phyloP scores from a whole-genome alignment of 2,888 invertebrate genomes.

The Epinotia demarniana region DNA sequence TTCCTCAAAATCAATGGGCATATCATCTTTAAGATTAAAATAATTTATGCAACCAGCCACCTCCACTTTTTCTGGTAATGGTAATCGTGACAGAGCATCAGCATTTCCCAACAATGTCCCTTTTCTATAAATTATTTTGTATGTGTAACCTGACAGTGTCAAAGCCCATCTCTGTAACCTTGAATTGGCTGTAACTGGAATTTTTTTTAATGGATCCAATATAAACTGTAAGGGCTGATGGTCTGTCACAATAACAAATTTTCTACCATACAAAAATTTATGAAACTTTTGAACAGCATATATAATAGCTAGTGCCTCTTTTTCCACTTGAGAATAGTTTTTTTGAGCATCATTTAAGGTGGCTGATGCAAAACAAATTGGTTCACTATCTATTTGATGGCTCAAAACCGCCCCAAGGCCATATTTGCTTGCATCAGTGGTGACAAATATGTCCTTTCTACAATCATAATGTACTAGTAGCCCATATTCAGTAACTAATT shows the following conservation, averaged over 20 bases:
- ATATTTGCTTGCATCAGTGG: too few species aligned
- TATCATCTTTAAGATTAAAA: too few species aligned
- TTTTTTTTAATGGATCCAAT: constrained; percentile 42
- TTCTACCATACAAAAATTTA: constrained; percentile 44
- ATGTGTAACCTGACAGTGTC: constrained; percentile 38
- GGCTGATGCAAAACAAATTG: neutral
- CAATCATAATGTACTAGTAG: too few species aligned
- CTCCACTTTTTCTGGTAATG: neutral
- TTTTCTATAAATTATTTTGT: constrained; percentile 38
- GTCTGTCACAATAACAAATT: constrained; percentile 42
- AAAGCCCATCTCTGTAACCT: constrained; percentile 43
- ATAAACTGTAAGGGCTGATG: constrained; percentile 43
- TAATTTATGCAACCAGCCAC: too few species aligned
- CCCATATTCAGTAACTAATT: too few species aligned
- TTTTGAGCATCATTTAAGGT: constrained; percentile 43
- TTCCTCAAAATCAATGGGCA: too few species aligned
- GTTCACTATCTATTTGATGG: too few species aligned
- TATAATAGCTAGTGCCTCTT: constrained; percentile 45
- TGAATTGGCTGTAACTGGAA: constrained; percentile 38
- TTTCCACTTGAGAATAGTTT: constrained; percentile 45
- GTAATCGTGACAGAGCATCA: constrained; percentile 34
- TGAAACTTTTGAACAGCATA: constrained; percentile 46
- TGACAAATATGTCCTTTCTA: too few species aligned
- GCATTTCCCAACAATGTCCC: constrained; percentile 38
- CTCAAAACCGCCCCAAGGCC: too few species aligned